phyloP scores from a whole-genome alignment of 2,113 vertebrate species.

The Ailuropoda melanoleuca region DNA sequence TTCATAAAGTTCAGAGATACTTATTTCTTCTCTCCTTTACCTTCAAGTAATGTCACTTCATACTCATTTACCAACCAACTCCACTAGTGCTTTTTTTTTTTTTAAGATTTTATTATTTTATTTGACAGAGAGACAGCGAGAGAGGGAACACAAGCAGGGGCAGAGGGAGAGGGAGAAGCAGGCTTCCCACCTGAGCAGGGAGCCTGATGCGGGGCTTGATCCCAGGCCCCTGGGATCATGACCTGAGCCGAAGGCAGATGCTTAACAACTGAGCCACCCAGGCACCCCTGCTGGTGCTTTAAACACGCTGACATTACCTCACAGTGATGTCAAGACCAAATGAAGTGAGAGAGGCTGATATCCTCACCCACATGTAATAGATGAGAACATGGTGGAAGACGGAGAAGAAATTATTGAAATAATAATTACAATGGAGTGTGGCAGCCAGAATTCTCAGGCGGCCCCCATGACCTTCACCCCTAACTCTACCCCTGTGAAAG shows the following conservation, averaged over 20 bases:
- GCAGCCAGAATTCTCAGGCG: background rate
- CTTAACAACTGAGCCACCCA: no score
- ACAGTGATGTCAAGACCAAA: background rate
- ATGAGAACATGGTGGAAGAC: background rate
- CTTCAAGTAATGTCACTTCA: slow-evolving; percentile 9
- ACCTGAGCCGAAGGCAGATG: no score
- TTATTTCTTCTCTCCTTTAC: slow-evolving; percentile 31
- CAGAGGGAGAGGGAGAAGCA: no score
- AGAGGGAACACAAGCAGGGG: no score
- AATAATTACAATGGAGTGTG: background rate
- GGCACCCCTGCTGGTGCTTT: background rate
- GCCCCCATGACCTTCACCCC: background rate
- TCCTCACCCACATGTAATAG: background rate
- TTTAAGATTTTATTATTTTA: no score
- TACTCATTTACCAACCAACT: slow-evolving; percentile 15
- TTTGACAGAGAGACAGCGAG: no score
- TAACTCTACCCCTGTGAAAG: background rate
- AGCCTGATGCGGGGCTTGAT: no score
- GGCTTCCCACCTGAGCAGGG: no score
- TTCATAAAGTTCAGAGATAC: slow-evolving; percentile 1
- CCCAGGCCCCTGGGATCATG: no score
- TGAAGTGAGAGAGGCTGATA: background rate
- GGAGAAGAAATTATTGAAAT: background rate
- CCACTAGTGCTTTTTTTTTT: background rate
- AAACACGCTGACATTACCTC: background rate